A percentile compares a stretch with the other conserved stretches of the same genome.
Conservation (phyloP, 2,888 invertebrate genomes). For the Erebia epiphron region DNA sequence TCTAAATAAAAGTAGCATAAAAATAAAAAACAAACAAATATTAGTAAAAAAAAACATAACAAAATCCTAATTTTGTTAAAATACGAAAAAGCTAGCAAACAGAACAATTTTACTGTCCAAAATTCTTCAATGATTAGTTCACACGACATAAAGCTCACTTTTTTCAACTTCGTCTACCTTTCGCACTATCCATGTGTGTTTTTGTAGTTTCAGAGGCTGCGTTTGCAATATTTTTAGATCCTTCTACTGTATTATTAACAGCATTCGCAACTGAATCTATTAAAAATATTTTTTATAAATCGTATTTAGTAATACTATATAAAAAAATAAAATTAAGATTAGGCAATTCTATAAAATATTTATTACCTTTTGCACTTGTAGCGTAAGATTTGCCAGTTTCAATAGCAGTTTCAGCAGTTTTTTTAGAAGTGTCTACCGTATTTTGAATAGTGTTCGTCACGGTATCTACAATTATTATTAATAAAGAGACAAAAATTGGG, state of each 20-base stretch:
- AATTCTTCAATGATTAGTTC: conserved; percentile 15
- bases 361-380: conserved; percentile 46
- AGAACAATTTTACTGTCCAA: not conserved
- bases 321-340: not conserved
- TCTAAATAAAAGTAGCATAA: conserved; percentile 57
- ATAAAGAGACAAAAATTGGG: not conserved
- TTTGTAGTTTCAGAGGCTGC: conserved; percentile 60
- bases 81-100: not conserved
- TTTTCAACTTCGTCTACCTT: conserved; percentile 55
- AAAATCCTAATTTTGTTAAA: conserved; percentile 8
- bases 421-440: conserved; percentile 49
- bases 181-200: conserved; percentile 59
- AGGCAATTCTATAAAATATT: not conserved
- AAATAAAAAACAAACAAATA: conserved; percentile 40
- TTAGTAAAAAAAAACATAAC: not conserved
- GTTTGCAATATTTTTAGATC: conserved; percentile 58
- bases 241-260: conserved; percentile 56
- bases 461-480: conserved; percentile 16
- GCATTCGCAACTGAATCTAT: conserved; percentile 51
- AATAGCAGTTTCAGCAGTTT: conserved; percentile 54
- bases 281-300: conserved; percentile 32
- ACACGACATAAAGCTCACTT: conserved; percentile 34
- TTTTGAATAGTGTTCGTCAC: conserved; percentile 39
- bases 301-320: not conserved
- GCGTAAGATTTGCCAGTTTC: conserved; percentile 57